These are phyloP conservation scores for Enchytraeus crypticus DNA, from an alignment of 2,888 invertebrate species.

Conservation along the genomic window DNA sequence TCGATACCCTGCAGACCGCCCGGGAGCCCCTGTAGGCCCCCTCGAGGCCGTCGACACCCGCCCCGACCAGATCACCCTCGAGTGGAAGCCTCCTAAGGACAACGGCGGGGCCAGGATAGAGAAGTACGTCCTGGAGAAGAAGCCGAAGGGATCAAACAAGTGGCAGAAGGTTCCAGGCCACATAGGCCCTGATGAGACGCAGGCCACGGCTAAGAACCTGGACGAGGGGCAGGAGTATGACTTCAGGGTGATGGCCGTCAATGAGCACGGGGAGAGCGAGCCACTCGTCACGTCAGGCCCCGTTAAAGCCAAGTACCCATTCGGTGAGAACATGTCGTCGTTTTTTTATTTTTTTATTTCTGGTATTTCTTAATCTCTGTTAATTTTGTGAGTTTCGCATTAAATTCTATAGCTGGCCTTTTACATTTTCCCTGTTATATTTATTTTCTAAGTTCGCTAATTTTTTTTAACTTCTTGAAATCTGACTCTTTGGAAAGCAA, in stretches of 20 bases:
- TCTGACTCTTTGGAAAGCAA: too few species aligned
- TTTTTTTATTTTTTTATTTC: too few species aligned
- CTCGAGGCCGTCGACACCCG: conserved; percentile 86
- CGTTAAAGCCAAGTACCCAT: conserved; percentile 89
- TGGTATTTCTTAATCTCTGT: too few species aligned
- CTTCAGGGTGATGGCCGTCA: conserved; percentile 95
- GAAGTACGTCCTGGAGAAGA: conserved; percentile 91
- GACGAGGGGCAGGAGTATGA: conserved; percentile 86
- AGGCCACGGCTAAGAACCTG: conserved; percentile 71
- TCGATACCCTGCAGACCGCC: conserved; percentile 58
- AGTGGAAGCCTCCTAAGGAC: conserved; percentile 93
- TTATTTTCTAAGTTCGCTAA: too few species aligned
- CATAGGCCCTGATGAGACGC: conserved; percentile 21
- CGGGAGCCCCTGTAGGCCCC: conserved; percentile 74
- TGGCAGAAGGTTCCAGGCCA: conserved; percentile 37
- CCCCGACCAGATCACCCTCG: conserved; percentile 85
- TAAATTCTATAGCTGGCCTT: too few species aligned
- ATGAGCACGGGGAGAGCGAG: conserved; percentile 92
- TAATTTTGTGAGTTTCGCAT: too few species aligned
- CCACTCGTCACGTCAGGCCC: conserved; percentile 79
- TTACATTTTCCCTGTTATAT: too few species aligned
- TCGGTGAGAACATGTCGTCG: conserved; percentile 55
- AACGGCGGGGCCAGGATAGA: conserved; percentile 89
- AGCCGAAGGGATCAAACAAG: conserved; percentile 55
- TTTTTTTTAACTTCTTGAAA: too few species aligned